A percentile compares a stretch with the other conserved stretches of the same genome.
phyloP scores from a whole-genome alignment of 1,140 invertebrate genomes.

The Aradophagus sp. region DNA sequence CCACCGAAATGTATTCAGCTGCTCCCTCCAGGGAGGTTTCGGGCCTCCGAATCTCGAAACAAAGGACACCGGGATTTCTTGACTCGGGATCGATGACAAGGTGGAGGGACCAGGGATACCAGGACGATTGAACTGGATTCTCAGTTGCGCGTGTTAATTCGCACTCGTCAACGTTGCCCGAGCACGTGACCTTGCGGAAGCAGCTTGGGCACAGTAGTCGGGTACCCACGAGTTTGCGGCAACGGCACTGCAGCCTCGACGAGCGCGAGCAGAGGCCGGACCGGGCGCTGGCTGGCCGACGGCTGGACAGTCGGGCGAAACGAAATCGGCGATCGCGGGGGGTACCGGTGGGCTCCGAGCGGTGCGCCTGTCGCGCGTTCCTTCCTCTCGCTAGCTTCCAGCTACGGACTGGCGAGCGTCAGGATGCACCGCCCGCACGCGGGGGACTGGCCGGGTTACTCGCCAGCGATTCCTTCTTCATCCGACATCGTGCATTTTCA shows the following conservation, averaged over 20 bases:
- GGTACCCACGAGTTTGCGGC: constrained; percentile 7
- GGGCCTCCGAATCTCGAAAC: too few relatives aligned
- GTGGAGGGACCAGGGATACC: too few relatives aligned
- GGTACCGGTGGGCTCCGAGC: constrained; percentile 36
- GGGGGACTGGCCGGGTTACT: constrained; percentile 73
- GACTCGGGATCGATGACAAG: too few relatives aligned
- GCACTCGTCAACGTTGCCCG: too few relatives aligned
- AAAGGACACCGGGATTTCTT: too few relatives aligned
- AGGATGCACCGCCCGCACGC: constrained; percentile 69
- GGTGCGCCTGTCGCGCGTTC: constrained; percentile 27
- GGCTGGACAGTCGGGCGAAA: not conserved
- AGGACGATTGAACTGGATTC: too few relatives aligned
- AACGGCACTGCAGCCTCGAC: constrained; percentile 17
- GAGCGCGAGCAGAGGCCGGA: constrained; percentile 26
- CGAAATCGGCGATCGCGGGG: constrained; percentile 1
- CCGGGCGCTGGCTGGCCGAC: constrained; percentile 8
- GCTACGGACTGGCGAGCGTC: constrained; percentile 39
- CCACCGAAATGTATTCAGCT: too few relatives aligned
- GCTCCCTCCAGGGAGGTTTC: too few relatives aligned
- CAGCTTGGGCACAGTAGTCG: not conserved
- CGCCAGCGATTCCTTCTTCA: constrained; percentile 60
- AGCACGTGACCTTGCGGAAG: constrained; percentile 25
- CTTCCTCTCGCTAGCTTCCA: constrained; percentile 44
- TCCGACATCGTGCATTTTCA: constrained; percentile 57
- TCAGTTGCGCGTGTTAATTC: too few relatives aligned